Conservation (phyloP, 2,888 invertebrate species). For the Willowsia nigromaculata region DNA sequence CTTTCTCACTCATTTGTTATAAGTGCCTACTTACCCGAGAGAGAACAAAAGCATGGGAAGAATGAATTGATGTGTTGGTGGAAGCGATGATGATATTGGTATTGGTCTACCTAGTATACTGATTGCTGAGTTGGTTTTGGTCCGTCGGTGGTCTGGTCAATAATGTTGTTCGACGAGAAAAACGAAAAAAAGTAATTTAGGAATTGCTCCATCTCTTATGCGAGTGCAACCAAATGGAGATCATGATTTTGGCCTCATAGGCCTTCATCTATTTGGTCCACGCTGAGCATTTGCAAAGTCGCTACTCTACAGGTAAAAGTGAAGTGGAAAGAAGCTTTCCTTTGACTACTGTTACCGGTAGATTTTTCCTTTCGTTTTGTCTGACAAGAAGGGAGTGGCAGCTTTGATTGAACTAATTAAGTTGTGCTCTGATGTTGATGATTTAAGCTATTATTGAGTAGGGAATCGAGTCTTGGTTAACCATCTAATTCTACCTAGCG, state of each 20-base stretch:
- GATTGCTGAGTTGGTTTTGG: constrained; percentile 7
- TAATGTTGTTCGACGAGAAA: background rate
- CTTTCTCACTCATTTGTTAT: background rate
- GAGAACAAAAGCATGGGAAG: background rate
- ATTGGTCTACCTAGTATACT: background rate
- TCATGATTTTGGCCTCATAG: background rate
- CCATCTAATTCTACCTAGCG: background rate
- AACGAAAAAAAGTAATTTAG: constrained; percentile 43
- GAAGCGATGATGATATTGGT: background rate
- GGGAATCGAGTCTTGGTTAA: constrained; percentile 3
- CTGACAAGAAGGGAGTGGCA: constrained; percentile 69
- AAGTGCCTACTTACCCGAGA: background rate
- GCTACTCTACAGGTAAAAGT: constrained; percentile 18
- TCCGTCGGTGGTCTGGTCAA: background rate
- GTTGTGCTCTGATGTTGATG: constrained; percentile 67
- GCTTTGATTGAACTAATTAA: constrained; percentile 70
- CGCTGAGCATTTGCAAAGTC: background rate
- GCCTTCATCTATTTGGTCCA: background rate
- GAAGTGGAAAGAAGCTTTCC: background rate
- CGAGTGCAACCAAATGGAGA: background rate
- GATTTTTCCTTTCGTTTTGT: constrained; percentile 37
- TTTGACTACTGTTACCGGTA: background rate
- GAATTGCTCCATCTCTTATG: constrained; percentile 1
- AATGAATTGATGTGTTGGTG: background rate
- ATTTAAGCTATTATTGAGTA: constrained; percentile 48